phyloP scores from a whole-genome alignment of 2,888 invertebrate genomes.

The Metallyticus violacea region DNA sequence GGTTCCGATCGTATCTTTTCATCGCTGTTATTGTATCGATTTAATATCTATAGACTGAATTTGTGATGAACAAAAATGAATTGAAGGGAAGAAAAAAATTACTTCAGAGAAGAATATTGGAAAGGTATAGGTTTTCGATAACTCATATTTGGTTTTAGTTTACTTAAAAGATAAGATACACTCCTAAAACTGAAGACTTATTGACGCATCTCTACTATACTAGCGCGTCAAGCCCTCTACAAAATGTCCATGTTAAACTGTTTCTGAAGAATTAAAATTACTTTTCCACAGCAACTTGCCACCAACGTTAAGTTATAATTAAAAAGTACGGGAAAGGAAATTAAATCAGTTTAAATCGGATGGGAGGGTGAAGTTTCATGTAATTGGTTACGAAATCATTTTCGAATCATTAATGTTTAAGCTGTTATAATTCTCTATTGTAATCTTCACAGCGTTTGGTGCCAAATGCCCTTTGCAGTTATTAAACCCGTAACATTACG shows the following conservation, averaged over 20 bases:
- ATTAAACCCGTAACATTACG: not conserved
- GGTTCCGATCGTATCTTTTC: not conserved
- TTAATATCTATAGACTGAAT: not conserved
- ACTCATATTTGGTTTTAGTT: not conserved
- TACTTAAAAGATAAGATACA: not conserved
- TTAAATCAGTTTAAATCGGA: not conserved
- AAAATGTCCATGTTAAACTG: not conserved
- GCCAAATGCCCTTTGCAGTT: not conserved
- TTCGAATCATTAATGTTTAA: not conserved
- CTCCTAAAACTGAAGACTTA: not conserved
- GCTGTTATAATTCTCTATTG: not conserved
- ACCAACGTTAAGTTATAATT: not conserved
- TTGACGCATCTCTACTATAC: not conserved
- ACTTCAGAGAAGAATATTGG: not conserved
- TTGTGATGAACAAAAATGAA: not conserved
- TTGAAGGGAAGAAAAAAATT: not conserved
- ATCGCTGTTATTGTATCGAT: not conserved
- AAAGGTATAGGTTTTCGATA: not conserved
- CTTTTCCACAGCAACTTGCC: not conserved
- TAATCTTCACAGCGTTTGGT: not conserved
- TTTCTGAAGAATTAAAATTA: not conserved
- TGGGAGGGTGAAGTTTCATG: not conserved
- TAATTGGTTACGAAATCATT: not conserved
- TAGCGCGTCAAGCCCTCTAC: not conserved
- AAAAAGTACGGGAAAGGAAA: not conserved